Percentiles rank a stretch among this genome's conserved stretches.
phyloP scores from a whole-genome alignment of 2,888 invertebrate genomes.

The Erebia aethiops region DNA sequence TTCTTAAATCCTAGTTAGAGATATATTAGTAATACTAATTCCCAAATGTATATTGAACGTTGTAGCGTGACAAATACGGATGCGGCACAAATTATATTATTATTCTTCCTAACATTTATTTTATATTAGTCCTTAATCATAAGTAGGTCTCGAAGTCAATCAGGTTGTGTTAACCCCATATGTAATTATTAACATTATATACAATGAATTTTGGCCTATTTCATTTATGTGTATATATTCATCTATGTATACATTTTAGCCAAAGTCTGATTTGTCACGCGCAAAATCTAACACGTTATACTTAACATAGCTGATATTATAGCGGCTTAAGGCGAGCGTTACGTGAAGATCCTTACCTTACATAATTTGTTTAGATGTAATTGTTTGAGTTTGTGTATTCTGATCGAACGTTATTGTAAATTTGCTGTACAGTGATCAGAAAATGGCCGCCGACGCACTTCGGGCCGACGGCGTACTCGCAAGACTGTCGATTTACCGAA shows the following conservation, averaged over 20 bases:
- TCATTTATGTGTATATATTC: constrained; percentile 58
- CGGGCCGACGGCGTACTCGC: constrained; percentile 54
- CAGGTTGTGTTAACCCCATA: constrained; percentile 73
- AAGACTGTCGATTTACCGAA: constrained; percentile 72
- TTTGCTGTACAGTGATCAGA: constrained; percentile 73
- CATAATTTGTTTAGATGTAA: constrained; percentile 72
- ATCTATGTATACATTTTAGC: constrained; percentile 45
- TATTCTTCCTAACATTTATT: constrained; percentile 44
- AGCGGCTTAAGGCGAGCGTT: constrained; percentile 79
- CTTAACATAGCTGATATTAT: constrained; percentile 78
- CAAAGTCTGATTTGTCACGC: constrained; percentile 70
- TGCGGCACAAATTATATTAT: constrained; percentile 44
- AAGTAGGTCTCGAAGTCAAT: constrained; percentile 51
- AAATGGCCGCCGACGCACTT: constrained; percentile 59
- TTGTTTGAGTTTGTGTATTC: constrained; percentile 78
- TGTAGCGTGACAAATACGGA: constrained; percentile 67
- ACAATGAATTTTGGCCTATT: constrained; percentile 79
- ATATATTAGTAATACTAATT: constrained; percentile 75
- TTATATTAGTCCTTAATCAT: constrained; percentile 50
- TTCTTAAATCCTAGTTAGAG: constrained; percentile 76
- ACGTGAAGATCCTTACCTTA: constrained; percentile 71
- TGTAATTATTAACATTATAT: constrained; percentile 57
- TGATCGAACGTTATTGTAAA: constrained; percentile 80
- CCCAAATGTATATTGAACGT: constrained; percentile 67
- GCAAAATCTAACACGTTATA: constrained; percentile 70